phyloP scores from a whole-genome alignment of 2,797 vertebrate species.

The Eleutherodactylus coqui region DNA sequence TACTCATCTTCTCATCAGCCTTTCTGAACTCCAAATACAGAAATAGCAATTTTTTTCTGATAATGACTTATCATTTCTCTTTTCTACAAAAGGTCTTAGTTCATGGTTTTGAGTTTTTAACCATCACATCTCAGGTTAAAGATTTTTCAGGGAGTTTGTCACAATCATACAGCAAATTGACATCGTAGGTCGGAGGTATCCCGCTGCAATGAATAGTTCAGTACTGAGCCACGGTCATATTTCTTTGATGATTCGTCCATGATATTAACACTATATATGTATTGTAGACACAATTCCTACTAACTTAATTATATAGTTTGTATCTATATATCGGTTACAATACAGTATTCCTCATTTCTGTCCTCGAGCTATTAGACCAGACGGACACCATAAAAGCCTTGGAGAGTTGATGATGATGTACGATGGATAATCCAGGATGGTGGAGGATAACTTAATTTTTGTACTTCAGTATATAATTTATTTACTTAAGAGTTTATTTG shows the following conservation, averaged over 20 bases:
- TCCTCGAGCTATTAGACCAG: not conserved
- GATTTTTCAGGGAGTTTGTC: slow-evolving; percentile 46
- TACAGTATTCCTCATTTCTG: not conserved
- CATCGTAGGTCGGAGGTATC: not conserved
- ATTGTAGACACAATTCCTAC: not conserved
- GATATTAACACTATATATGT: not conserved
- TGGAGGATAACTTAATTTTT: too few relatives aligned
- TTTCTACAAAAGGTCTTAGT: slow-evolving; percentile 17
- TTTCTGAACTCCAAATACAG: not conserved
- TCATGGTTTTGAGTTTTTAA: slow-evolving; percentile 8
- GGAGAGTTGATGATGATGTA: not conserved
- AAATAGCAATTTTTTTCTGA: slow-evolving; percentile 22
- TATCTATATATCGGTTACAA: not conserved
- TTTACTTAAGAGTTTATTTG: not conserved
- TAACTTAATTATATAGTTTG: not conserved
- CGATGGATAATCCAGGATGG: too few relatives aligned
- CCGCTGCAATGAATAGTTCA: not conserved
- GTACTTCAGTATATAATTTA: too few relatives aligned
- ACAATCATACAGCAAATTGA: not conserved
- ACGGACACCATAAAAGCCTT: not conserved
- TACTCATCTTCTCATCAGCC: slow-evolving; percentile 20
- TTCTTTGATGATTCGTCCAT: not conserved
- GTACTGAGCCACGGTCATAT: not conserved
- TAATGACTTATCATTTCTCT: not conserved
- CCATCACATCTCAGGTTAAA: slow-evolving; percentile 56